Evolutionary conservation across 2,113 vertebrate genomes (phyloP).

Genomic region (Vidua macroura): DNA sequence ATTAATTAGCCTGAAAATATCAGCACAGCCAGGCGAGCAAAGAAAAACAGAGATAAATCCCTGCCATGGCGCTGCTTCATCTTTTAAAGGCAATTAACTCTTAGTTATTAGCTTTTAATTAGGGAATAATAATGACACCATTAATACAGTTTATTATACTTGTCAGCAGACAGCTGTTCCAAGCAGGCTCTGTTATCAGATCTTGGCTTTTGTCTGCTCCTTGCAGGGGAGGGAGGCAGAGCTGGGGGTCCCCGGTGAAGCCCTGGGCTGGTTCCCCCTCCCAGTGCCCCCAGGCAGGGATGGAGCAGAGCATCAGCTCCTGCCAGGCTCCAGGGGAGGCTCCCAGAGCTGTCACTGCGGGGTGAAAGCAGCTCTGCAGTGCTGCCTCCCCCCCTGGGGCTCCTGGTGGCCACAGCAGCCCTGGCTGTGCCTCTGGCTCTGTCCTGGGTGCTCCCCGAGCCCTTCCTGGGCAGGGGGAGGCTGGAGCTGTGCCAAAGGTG

Average conservation of each 20-base stretch:
- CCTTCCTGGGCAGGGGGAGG: background rate
- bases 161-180: constrained; percentile 77
- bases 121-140: constrained; percentile 77
- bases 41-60: constrained; percentile 77
- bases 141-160: constrained; percentile 74
- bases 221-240: background rate
- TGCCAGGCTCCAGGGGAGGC: background rate
- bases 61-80: constrained; percentile 60
- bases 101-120: constrained; percentile 82
- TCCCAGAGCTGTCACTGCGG: background rate
- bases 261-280: background rate
- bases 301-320: too few relatives aligned
- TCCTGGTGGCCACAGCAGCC: background rate
- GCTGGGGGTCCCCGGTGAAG: rapidly evolving
- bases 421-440: background rate
- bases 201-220: background rate
- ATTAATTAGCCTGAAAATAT: constrained; percentile 74
- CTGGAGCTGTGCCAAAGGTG: background rate
- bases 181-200: constrained; percentile 63
- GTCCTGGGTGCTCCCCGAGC: background rate
- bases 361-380: background rate
- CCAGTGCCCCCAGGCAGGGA: background rate
- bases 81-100: constrained; percentile 81
- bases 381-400: background rate
- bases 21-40: constrained; percentile 68